These are phyloP conservation scores for Lophotis ruficrista DNA, from an alignment of 2,113 vertebrate genomes.

Conservation along the genomic window DNA sequence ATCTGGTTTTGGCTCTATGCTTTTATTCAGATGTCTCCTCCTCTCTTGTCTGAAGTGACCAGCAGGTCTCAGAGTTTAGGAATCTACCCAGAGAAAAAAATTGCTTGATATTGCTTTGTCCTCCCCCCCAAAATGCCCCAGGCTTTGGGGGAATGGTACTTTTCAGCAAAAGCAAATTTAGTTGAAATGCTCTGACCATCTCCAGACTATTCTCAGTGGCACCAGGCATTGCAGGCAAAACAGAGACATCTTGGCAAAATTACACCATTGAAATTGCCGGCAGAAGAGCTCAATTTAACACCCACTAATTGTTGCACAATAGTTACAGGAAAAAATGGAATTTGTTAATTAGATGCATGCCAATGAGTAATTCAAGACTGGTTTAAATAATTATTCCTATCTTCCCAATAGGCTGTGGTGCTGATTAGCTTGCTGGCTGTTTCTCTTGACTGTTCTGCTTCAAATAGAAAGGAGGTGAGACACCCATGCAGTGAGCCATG, in stretches of 20 bases:
- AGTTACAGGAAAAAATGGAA: constrained; percentile 70
- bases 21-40: constrained; percentile 11
- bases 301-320: constrained; percentile 72
- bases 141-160: neutral
- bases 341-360: constrained; percentile 69
- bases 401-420: constrained; percentile 56
- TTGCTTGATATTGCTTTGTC: neutral
- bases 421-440: constrained; percentile 28
- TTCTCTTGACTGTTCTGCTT: constrained; percentile 40
- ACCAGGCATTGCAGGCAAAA: constrained; percentile 36
- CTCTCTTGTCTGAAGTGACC: constrained; percentile 23
- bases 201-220: constrained; percentile 20
- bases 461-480: constrained; percentile 24
- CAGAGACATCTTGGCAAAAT: constrained; percentile 62
- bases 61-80: neutral
- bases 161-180: constrained; percentile 56
- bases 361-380: constrained; percentile 64
- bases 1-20: constrained; percentile 10
- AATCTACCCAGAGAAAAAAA: neutral
- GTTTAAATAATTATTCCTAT: constrained; percentile 67
- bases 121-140: neutral
- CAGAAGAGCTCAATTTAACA: constrained; percentile 69
- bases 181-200: neutral
- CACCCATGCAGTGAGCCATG: neutral
- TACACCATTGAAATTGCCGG: constrained; percentile 55